Evolutionary conservation across 2,797 vertebrate species (phyloP).

Genomic region (Peromyscus aztecus): DNA sequence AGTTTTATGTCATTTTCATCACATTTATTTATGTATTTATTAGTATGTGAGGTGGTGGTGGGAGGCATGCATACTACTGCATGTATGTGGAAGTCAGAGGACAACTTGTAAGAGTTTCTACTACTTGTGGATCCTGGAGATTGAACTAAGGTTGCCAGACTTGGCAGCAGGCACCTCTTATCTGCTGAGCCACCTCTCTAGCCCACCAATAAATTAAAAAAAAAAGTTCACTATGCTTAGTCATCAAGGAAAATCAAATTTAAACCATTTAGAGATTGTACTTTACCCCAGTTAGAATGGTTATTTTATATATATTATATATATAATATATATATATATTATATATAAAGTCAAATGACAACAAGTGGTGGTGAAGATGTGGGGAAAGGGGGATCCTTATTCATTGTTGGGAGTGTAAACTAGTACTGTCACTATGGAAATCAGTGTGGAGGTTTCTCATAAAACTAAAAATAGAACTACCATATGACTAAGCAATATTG

Average conservation of each 20-base stretch:
- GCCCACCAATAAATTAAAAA: neutral
- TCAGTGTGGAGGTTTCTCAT: neutral
- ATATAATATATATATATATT: neutral
- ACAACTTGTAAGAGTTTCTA: neutral
- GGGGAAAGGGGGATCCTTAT: neutral
- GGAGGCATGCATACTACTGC: neutral
- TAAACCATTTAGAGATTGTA: neutral
- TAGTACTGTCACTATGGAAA: neutral
- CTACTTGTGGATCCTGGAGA: neutral
- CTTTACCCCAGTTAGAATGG: neutral
- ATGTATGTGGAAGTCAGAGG: neutral
- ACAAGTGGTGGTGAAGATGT: neutral
- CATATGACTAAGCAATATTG: neutral
- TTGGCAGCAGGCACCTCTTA: neutral
- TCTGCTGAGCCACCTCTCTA: neutral
- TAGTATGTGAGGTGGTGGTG: neutral
- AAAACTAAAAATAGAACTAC: slow-evolving; percentile 2
- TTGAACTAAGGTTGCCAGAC: neutral
- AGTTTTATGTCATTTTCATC: neutral
- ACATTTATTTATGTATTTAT: neutral
- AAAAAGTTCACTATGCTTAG: neutral
- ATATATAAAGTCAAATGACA: neutral
- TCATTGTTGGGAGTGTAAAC: neutral
- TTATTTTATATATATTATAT: neutral
- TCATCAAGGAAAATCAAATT: neutral